Evolutionary conservation across 2,888 invertebrate species (phyloP), one percentile per base, ranked within the genome.

Genomic region (Thelaira solivaga): DNA sequence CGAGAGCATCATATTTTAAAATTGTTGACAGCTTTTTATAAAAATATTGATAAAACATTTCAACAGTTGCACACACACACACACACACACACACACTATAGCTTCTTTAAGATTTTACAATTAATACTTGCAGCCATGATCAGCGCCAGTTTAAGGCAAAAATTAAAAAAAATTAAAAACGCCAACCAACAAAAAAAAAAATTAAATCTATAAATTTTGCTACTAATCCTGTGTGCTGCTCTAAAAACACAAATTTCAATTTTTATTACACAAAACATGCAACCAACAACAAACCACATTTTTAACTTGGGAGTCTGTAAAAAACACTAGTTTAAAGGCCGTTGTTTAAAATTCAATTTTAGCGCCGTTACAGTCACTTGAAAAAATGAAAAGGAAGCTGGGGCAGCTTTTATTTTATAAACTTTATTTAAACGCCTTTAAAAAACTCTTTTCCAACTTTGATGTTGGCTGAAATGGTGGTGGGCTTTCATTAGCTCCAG

Each of bases 1-100:
- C 83, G 81, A 84, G 84, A 84, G 81, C 83, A 83, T 84, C 85
- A 84, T 85, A 85, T 86, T 83, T 87, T 85, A 86, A 86, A 85
- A 83, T 79, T 83, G 87, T 83, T 87, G 88, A 87, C 87, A 87
- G 88, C 88, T 85, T 84, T 81, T 82, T 79, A 68, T 75, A 45
- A 80, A 73, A 75, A 65, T 80, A 61, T 80, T 81, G 43, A 75
- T 76, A 80, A 80, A 82, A 80, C 75, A 81, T 80, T 80, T 81
- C 68, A 69, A 39, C 51, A 45, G 59, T 73, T 51, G 29, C 8
- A 53, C n/a, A 26, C 6, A 22, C 24, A 16, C 55, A 55, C 49
- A 4, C 41, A 39, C 55, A 47, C 24, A 24, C 61, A 67, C 49
- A 64, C 55, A 36, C n/a, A 36, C 20, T 24, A 34, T 11, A 18